A percentile compares a stretch with the other conserved stretches of the same genome.
These are phyloP conservation scores for Heterocephalus glaber DNA, from an alignment of 2,113 vertebrate genomes.

Conservation along the genomic window DNA sequence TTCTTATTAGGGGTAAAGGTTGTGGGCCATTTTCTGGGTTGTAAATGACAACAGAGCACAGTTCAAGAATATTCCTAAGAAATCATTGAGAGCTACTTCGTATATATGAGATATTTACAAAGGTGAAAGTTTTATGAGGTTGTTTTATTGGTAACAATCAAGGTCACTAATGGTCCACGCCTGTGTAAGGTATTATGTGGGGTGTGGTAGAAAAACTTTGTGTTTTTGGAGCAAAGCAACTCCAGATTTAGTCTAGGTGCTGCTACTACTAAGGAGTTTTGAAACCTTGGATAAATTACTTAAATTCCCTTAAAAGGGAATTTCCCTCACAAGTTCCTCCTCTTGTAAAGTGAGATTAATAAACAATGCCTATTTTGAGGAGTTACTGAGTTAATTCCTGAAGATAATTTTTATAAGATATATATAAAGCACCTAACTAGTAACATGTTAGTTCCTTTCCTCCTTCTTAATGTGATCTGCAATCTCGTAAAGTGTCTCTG, in stretches of 20 bases:
- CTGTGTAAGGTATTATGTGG: neutral
- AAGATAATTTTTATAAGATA: neutral
- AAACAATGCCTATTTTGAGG: neutral
- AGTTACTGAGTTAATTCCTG: neutral
- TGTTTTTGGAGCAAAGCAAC: neutral
- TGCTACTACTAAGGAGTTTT: neutral
- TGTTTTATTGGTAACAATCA: slow-evolving; percentile 57
- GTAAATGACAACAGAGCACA: slow-evolving; percentile 41
- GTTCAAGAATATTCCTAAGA: slow-evolving; percentile 46
- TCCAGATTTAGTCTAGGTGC: neutral
- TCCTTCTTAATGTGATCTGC: slow-evolving; percentile 9
- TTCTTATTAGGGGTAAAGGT: slow-evolving; percentile 34
- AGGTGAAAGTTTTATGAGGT: slow-evolving; percentile 47
- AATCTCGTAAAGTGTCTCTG: neutral
- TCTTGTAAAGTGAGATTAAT: slow-evolving; percentile 23
- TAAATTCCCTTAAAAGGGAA: neutral
- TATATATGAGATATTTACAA: slow-evolving; percentile 67
- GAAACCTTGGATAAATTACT: neutral
- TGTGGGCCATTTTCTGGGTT: slow-evolving; percentile 23
- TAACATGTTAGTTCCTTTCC: neutral
- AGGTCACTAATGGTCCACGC: neutral
- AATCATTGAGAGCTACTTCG: slow-evolving; percentile 43
- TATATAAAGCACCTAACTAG: neutral
- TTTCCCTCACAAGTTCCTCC: neutral
- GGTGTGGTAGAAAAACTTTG: neutral